Percentiles rank a stretch among this genome's conserved stretches.
phyloP scores from a whole-genome alignment of 2,113 vertebrate species.

The Podocnemis expansa region DNA sequence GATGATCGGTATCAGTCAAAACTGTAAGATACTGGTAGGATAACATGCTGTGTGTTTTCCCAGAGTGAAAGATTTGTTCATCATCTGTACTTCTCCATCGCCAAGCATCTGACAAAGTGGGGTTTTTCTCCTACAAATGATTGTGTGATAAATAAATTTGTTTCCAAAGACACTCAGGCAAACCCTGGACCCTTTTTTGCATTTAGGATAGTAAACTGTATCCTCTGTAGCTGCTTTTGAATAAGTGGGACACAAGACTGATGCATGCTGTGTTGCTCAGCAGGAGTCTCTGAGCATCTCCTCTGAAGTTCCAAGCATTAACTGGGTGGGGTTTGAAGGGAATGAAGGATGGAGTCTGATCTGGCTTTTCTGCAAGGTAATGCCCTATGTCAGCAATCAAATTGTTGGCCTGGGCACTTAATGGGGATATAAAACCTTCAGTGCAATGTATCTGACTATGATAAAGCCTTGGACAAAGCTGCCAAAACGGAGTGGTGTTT shows the following conservation, averaged over 20 bases:
- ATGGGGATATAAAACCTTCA: slow-evolving; percentile 21
- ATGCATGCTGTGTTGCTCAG: neutral
- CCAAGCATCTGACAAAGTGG: no score
- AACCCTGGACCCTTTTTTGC: neutral
- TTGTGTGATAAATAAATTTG: no score
- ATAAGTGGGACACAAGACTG: neutral
- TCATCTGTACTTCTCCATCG: no score
- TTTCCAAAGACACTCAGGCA: neutral
- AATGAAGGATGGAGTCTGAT: neutral
- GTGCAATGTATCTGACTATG: slow-evolving; percentile 33
- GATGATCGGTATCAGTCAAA: neutral
- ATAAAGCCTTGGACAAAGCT: slow-evolving; percentile 26
- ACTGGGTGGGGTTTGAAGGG: neutral
- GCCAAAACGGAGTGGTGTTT: slow-evolving; percentile 40
- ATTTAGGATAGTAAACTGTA: neutral
- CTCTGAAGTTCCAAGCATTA: neutral
- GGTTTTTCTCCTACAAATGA: no score
- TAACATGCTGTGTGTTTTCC: neutral
- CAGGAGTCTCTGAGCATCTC: neutral
- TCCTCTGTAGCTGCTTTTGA: neutral
- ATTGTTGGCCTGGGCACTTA: slow-evolving; percentile 41
- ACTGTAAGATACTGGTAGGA: neutral
- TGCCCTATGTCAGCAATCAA: slow-evolving; percentile 7
- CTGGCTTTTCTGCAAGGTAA: neutral
- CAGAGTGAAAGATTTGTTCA: neutral